Evolutionary conservation across 2,888 invertebrate species (phyloP).

Genomic region (Tryphoninae sp.): DNA sequence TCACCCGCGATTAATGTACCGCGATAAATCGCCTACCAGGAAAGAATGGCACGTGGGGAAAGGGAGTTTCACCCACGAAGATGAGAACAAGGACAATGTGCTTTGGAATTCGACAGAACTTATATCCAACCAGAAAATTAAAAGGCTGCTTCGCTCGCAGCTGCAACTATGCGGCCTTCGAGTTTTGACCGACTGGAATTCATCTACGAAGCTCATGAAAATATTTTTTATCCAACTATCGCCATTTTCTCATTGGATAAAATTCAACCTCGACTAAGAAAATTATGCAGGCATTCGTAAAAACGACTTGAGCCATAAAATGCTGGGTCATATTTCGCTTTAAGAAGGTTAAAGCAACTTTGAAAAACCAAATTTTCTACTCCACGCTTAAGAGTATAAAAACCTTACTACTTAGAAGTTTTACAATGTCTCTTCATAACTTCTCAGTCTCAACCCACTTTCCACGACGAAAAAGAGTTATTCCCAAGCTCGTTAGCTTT

Average conservation of each 20-base stretch:
- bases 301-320: neutral
- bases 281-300: neutral
- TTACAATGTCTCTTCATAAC: too few species aligned
- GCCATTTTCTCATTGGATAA: neutral
- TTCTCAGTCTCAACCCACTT: too few species aligned
- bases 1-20: slow-evolving; percentile 52
- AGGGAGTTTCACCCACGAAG: slow-evolving; percentile 56
- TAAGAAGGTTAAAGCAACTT: too few species aligned
- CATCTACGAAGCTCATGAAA: neutral
- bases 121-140: slow-evolving; percentile 55
- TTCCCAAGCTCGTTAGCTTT: too few species aligned
- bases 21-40: slow-evolving; percentile 41
- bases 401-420: too few species aligned
- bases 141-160: slow-evolving; percentile 39
- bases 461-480: too few species aligned
- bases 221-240: neutral
- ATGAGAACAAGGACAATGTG: slow-evolving; percentile 41
- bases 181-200: slow-evolving; percentile 7
- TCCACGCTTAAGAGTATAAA: too few species aligned
- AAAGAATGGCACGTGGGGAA: slow-evolving; percentile 44
- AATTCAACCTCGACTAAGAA: neutral
- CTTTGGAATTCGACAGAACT: slow-evolving; percentile 35
- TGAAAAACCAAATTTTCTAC: too few species aligned
- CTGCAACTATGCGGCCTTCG: slow-evolving; percentile 31
- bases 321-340: too few species aligned